phyloP scores from a whole-genome alignment of 2,797 vertebrate genomes.

The Fundulus diaphanus region DNA sequence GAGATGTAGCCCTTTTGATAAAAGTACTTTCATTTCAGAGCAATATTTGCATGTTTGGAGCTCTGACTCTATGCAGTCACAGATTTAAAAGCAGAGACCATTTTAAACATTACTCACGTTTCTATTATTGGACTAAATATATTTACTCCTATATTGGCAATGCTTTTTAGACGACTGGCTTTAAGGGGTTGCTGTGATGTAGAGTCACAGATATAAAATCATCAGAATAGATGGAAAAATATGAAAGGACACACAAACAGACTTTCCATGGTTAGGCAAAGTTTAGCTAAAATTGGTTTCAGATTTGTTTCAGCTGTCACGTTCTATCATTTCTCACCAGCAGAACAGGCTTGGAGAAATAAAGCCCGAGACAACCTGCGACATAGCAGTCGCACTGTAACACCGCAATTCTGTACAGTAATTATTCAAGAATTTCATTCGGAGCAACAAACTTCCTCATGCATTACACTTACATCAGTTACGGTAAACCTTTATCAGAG shows the following conservation, averaged over 20 bases:
- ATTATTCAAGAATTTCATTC: background rate
- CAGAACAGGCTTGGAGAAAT: background rate
- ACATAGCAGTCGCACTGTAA: background rate
- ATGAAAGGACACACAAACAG: background rate
- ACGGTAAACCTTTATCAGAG: background rate
- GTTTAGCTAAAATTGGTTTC: background rate
- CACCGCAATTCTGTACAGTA: too few relatives aligned
- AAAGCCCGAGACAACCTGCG: background rate
- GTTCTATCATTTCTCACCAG: background rate
- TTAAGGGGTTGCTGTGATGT: background rate
- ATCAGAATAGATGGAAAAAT: background rate
- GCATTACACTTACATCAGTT: slow-evolving; percentile 4
- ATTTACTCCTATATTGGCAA: background rate
- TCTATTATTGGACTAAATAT: background rate
- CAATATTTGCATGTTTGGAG: background rate
- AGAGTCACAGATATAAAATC: background rate
- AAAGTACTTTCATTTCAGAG: background rate
- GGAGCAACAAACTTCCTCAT: slow-evolving; percentile 3
- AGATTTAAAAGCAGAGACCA: background rate
- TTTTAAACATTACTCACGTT: background rate
- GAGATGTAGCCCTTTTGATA: background rate
- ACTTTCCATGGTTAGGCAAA: background rate
- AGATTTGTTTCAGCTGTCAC: too few relatives aligned
- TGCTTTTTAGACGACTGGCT: background rate
- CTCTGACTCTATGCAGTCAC: background rate